Evolutionary conservation across 2,113 vertebrate genomes (phyloP), one percentile per base, ranked within the genome.

Genomic region (Mirounga angustirostris): DNA sequence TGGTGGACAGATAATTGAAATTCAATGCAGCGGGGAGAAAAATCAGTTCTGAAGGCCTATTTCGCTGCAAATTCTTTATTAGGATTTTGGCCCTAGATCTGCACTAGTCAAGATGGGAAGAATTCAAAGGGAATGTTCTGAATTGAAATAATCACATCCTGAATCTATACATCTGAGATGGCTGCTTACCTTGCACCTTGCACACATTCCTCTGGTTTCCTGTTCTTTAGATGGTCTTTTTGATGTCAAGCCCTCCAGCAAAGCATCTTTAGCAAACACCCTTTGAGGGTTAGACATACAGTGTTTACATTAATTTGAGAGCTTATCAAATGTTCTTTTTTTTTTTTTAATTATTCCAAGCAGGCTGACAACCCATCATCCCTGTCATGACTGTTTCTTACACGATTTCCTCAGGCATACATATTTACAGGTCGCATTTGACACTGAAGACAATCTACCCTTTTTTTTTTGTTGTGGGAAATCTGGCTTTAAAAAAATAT

Each of bases 1-100:
- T 76, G 26, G 52, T 71, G 36, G 65, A 61, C 79, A 86, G 63
- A 54, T 95, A 43, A 95, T 26, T 97, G 98, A 98, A 97, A 97
- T 97, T 83, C 95, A 89, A 36, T 56, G 43, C 40, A 85, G 63
- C 71, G 50, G 46, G 61, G 63, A 83, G 40, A 59, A 89, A 96
- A 96, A 93, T 93, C 74, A 40, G 52, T 91, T 94, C 93, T 89
- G 30, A 59, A 82, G 79, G 52, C 24, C 50, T 97, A 56, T 95
- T 93, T 74, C 21, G 79, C 59, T 94, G 58, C 12, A 81, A 52
- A 95, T 80, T 86, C 63, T 58, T 97, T 81, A 82, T 95, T 87
- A 96, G 43, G 24, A 95, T 95, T 97, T 81, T n/a, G 61, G 86
- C 40, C 30, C 46, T 71, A 65, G 52, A 36, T 89, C 80, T 95